These are phyloP conservation scores for Myiopsitta monachus DNA, from an alignment of 2,113 vertebrate genomes.

Conservation along the genomic window DNA sequence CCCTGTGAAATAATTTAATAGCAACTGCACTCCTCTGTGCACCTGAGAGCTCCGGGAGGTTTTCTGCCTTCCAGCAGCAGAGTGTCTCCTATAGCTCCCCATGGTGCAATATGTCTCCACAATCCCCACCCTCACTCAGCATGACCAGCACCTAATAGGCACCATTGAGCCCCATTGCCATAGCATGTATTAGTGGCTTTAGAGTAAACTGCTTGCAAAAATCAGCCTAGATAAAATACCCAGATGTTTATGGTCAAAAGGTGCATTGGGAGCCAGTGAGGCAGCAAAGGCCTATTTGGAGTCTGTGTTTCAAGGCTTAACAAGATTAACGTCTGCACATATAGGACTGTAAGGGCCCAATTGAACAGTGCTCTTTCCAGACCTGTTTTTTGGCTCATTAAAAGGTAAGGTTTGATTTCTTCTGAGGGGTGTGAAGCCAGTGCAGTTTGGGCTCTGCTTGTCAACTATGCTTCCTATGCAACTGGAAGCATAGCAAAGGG, in stretches of 20 bases:
- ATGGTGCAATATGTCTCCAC: background rate
- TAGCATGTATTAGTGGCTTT: slow-evolving; percentile 18
- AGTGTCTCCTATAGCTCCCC: background rate
- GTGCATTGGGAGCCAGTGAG: slow-evolving; percentile 49
- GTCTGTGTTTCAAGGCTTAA: background rate
- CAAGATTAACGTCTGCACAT: background rate
- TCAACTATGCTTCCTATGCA: background rate
- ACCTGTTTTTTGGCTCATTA: background rate
- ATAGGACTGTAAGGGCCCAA: background rate
- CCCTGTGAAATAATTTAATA: slow-evolving; percentile 21
- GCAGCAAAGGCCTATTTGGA: slow-evolving; percentile 40
- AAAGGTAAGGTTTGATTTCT: background rate
- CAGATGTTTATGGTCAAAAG: slow-evolving; percentile 56
- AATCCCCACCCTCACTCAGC: background rate
- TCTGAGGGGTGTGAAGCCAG: background rate
- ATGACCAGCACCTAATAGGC: slow-evolving; percentile 23
- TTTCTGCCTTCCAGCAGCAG: slow-evolving; percentile 14
- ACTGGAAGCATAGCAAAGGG: background rate
- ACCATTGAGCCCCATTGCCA: background rate
- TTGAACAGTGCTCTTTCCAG: background rate
- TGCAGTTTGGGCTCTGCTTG: background rate
- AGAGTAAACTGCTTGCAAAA: slow-evolving; percentile 42
- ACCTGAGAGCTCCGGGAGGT: slow-evolving; percentile 21
- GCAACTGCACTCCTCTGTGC: background rate
- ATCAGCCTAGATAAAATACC: slow-evolving; percentile 53